Evolutionary conservation across 2,888 invertebrate species (phyloP), one percentile per base, ranked within the genome.

Genomic region (Zelleria hepariella): DNA sequence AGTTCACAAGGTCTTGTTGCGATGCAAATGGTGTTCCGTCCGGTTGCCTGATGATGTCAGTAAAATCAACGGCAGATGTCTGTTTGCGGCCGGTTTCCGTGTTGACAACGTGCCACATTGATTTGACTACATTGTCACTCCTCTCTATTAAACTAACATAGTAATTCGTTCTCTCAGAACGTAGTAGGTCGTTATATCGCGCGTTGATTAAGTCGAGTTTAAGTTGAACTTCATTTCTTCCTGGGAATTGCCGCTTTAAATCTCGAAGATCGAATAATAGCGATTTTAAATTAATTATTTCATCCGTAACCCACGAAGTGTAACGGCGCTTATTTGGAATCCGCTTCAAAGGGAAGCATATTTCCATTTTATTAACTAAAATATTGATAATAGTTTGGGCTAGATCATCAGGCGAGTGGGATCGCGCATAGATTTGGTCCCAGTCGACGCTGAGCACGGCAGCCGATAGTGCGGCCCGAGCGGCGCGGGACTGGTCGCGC

Each of bases 381-480:
- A 60, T 26, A 26, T 54, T 60, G 18, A 58, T 47, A 2, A 60
- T 49, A 23, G 54, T 5, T 27, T 54, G 32, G 2, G 60, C 60
- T 21, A 60, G 21, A 4, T 55, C 54, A 10, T 58, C 55, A 15
- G 56, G 7, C 10, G 55, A 42, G 2, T 23, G 5, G 20, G 23
- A 10, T 8, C 58, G 54, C 3, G 55, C 8, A 18, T 18, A 58
- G 1, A 60, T 0, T 2, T 26, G 32, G 8, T 26, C 23, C 60
- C 60, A 58, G 32, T 60, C 60, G 27, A 60, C 55, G 26, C 58
- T 58, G 5, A 15, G 49, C 20, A 58, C 21, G 10, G 58, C 49
- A 8, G 48, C 32, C 2, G 18, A 25, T 7, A 54, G 27, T 10
- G 32, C 26, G 18, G 26, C 21, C 10, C 54, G 53, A 18, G 55